Evolutionary conservation across 2,888 invertebrate species (phyloP).

Genomic region (Drymonia ruficornis): DNA sequence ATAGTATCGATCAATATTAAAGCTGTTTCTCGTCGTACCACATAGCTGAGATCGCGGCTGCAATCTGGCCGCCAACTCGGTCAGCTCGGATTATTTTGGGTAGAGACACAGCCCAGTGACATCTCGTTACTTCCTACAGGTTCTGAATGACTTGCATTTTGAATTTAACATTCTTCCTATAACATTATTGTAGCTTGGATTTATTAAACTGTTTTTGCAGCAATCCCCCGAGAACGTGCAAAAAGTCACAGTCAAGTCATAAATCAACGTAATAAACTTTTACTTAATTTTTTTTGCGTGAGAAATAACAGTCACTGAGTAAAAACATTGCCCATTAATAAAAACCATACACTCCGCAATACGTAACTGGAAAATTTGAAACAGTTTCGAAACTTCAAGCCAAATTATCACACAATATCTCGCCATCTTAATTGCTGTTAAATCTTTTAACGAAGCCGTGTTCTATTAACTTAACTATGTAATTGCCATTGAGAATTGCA

Average conservation of each 20-base stretch:
- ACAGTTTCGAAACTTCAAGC: slow-evolving; percentile 32
- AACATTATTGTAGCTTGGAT: background rate
- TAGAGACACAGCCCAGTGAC: slow-evolving; percentile 41
- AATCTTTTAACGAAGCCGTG: slow-evolving; percentile 53
- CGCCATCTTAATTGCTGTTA: slow-evolving; percentile 48
- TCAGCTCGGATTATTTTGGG: slow-evolving; percentile 62
- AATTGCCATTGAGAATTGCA: slow-evolving; percentile 77
- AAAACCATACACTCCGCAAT: slow-evolving; percentile 15
- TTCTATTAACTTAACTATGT: slow-evolving; percentile 57
- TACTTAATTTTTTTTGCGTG: slow-evolving; percentile 19
- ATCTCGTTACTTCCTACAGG: slow-evolving; percentile 37
- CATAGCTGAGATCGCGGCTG: slow-evolving; percentile 55
- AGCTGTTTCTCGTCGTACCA: slow-evolving; percentile 23
- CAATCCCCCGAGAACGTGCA: background rate
- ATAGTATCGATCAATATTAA: slow-evolving; percentile 24
- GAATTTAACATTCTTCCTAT: background rate
- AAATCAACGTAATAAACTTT: slow-evolving; percentile 3
- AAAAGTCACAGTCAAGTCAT: slow-evolving; percentile 2
- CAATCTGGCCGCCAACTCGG: slow-evolving; percentile 67
- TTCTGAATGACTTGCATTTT: slow-evolving; percentile 5
- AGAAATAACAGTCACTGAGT: slow-evolving; percentile 23
- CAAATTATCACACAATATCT: slow-evolving; percentile 24
- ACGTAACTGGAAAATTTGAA: slow-evolving; percentile 14
- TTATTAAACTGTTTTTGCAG: too few relatives aligned
- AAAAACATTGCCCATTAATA: slow-evolving; percentile 7